Conservation (phyloP, 2,113 vertebrate species). For the Pterocles burchelli region DNA sequence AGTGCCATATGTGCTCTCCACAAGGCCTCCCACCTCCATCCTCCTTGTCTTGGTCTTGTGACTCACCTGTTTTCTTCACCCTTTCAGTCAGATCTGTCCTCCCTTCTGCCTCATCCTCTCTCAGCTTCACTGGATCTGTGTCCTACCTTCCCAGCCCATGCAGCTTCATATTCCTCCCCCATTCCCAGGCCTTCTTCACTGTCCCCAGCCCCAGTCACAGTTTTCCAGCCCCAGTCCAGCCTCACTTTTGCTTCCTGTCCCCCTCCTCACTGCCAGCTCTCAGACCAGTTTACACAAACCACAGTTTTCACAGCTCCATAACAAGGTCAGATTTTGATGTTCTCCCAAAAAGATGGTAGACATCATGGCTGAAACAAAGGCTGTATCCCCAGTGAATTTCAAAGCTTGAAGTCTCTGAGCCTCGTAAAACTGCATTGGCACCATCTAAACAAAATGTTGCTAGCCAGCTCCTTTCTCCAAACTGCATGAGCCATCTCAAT, state of each 20-base stretch:
- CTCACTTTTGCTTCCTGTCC: background rate
- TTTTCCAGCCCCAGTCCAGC: background rate
- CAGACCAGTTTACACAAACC: background rate
- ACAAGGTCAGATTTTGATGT: background rate
- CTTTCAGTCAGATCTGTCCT: background rate
- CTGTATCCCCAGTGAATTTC: background rate
- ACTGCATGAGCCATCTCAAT: background rate
- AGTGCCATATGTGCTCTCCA: rapidly evolving
- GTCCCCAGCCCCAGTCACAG: background rate
- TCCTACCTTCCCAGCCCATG: rapidly evolving
- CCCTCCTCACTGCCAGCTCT: background rate
- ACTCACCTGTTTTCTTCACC: background rate
- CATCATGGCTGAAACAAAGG: background rate
- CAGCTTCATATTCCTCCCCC: background rate
- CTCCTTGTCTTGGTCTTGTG: background rate
- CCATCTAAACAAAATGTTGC: background rate
- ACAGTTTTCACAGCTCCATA: background rate
- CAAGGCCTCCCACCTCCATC: background rate
- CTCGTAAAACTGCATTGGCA: background rate
- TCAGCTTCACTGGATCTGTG: rapidly evolving
- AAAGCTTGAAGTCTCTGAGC: background rate
- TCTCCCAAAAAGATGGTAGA: background rate
- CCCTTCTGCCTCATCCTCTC: background rate
- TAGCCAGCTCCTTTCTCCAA: background rate
- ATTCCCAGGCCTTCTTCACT: background rate